Percentiles rank a stretch among this genome's conserved stretches.
Conservation (phyloP, 2,888 invertebrate species). For the Lithophane socia region DNA sequence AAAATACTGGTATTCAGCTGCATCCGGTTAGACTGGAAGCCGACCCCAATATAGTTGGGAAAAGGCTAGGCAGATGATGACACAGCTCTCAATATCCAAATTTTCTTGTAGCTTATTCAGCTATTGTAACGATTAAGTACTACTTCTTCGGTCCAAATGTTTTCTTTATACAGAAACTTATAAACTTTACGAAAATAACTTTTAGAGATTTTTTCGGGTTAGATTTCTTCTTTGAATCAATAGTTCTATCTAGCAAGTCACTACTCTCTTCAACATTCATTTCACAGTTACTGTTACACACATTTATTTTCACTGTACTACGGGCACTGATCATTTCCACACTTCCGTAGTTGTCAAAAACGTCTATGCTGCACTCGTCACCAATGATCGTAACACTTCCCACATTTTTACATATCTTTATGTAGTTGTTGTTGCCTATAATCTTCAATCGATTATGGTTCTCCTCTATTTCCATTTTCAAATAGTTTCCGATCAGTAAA, state of each 20-base stretch:
- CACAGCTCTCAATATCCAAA: not conserved
- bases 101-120: not conserved
- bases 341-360: slow-evolving; percentile 71
- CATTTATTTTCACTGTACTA: slow-evolving; percentile 57
- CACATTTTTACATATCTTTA: slow-evolving; percentile 72
- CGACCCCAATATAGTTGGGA: no score
- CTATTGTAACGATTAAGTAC: not conserved
- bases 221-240: slow-evolving; percentile 18
- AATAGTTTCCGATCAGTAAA: slow-evolving; percentile 71
- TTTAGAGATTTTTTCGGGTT: slow-evolving; percentile 39
- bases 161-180: slow-evolving; percentile 45
- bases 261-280: slow-evolving; percentile 1
- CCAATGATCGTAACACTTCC: slow-evolving; percentile 74
- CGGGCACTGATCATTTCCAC: slow-evolving; percentile 67
- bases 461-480: slow-evolving; percentile 72
- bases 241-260: slow-evolving; percentile 11
- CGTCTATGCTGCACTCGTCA: slow-evolving; percentile 69
- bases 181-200: slow-evolving; percentile 31
- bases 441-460: slow-evolving; percentile 73
- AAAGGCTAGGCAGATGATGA: no score
- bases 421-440: slow-evolving; percentile 73
- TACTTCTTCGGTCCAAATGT: slow-evolving; percentile 22
- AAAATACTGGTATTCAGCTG: no score
- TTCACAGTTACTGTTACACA: slow-evolving; percentile 37
- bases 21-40: no score